Base-by-base conservation (phyloP, 1,140 invertebrate genomes). In the Acyrthosiphon pisum region DNA sequence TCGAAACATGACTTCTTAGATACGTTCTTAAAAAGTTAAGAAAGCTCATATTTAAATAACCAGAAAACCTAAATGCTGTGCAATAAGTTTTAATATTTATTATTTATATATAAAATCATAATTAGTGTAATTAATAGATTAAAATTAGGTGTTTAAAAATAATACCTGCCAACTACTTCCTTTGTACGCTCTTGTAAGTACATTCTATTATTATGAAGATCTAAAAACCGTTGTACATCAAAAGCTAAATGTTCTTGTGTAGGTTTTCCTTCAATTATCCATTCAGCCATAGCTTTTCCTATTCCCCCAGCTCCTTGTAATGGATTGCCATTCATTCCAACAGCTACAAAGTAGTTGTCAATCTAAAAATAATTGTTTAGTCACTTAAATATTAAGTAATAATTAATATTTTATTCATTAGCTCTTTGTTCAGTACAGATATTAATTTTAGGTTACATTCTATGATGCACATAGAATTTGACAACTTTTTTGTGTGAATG, bases 341-440 rank as follows among this genome's bases (percentile, higher is more conserved):
- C 97, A 76, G 97, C 97, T n/a, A 98, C 96, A 95, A 97, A 98
- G 95, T 98, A 98, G 94, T 98, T 98, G 84, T 96, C 50, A 14
- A 94, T 87, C 95, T 41, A 96, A n/a, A 94, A 60, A 90, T n/a
- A 56, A 90, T 14, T 56, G 6, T 41, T 37, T 46, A n/a, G 23
- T 14, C 26, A 46, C 44, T 46, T 76, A n/a, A 76, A 76, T 35
- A n/a, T 6, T 35, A 14, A n/a, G n/a, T 35, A n/a, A n/a, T 18
- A 76, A 76, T 76, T 18, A 76, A n/a, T 76, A n/a, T n/a, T 68
- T 68, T 76, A 35, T 6, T 35, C 14, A n/a, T 18, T 0, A 68
- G 60, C 14, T n/a, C 30, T 68, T 68, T n/a, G 11, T n/a, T 11
- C 11, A n/a, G 11, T n/a, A n/a, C 30, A 68, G 14, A 68, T 68